Base-by-base conservation (phyloP, 2,797 vertebrate species). In the Atherinosoma microstoma region DNA sequence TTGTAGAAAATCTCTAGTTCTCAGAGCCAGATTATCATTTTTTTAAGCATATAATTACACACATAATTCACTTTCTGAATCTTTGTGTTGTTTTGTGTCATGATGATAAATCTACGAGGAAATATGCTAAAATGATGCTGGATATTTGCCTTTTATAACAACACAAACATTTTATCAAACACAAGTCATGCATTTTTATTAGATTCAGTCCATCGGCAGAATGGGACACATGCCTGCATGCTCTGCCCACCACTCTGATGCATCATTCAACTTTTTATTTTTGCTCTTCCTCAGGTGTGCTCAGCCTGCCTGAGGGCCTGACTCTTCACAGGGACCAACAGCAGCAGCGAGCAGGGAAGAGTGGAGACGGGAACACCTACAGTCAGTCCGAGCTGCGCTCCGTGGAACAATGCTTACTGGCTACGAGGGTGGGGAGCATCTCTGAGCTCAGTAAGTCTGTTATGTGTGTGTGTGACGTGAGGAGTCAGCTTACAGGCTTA, bases 361-460 rank as follows among this genome's bases (percentile, higher is more conserved):
- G 96, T 0, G 95, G 94, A 36, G 97, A 98, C 35, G 94, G 95
- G 64, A 95, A 95, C 82, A 91, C 96, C 92, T 97, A 96, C 94
- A 97, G 96, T 89, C 97, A 98, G 89, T 95, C 96, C 0, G 98
- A 99, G 91, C 91, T 98, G 49, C 96, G 97, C 78, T 97, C 97
- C 75, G 93, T 97, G 0, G 98, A 99, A 70, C 97, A 99, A 87
- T 98, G 97, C 67, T 92, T 99, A 58, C 92, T 99, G 83, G 96
- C 98, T 87, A 98, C 97, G 0, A 95, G 96, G 0, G 97, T 99
- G 89, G 98, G 97, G 87, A 99, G 97, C 94, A 96, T 99, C 64
- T 94, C 97, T 1, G 98, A 99, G 70, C 97, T 99, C 93, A 99
- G 98, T 99, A 92, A 99, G 98, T 89, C 5, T 78, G 15, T 64